Percentiles rank a stretch among this genome's conserved stretches.
Evolutionary conservation across 2,888 invertebrate genomes (phyloP).

Genomic region (Galeopsomyia nigrocyanea): DNA sequence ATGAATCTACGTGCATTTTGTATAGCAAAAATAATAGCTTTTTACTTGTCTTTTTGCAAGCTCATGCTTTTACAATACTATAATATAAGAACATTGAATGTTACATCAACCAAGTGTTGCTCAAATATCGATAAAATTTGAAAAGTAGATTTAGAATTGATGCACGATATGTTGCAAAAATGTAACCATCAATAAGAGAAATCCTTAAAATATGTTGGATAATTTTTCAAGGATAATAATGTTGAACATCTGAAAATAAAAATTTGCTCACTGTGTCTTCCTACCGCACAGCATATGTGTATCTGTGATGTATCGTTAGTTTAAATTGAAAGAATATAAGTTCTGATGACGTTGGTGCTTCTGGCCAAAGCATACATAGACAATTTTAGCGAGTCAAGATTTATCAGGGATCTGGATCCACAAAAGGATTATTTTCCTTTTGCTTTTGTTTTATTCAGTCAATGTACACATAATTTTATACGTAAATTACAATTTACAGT

Average conservation of each 20-base stretch:
- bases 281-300: constrained; percentile 62
- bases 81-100: not conserved
- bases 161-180: constrained; percentile 28
- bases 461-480: constrained; percentile 31
- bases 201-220: constrained; percentile 5
- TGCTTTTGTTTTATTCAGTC: constrained; percentile 36
- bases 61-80: not conserved
- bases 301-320: constrained; percentile 46
- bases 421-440: constrained; percentile 39
- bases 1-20: constrained; percentile 7
- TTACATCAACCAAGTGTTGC: constrained; percentile 1
- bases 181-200: constrained; percentile 5
- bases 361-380: constrained; percentile 44
- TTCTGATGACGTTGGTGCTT: constrained; percentile 48
- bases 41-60: constrained; percentile 4
- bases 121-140: not conserved
- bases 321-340: constrained; percentile 42
- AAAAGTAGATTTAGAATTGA: constrained; percentile 16
- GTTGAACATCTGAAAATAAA: constrained; percentile 14
- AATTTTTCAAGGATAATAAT: constrained; percentile 11
- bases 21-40: constrained; percentile 11
- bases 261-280: constrained; percentile 62
- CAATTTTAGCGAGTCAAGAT: constrained; percentile 21
- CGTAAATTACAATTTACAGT: constrained; percentile 30
- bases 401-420: constrained; percentile 41